Conservation (phyloP, 2,113 vertebrate genomes). For the Anhinga rufa region DNA sequence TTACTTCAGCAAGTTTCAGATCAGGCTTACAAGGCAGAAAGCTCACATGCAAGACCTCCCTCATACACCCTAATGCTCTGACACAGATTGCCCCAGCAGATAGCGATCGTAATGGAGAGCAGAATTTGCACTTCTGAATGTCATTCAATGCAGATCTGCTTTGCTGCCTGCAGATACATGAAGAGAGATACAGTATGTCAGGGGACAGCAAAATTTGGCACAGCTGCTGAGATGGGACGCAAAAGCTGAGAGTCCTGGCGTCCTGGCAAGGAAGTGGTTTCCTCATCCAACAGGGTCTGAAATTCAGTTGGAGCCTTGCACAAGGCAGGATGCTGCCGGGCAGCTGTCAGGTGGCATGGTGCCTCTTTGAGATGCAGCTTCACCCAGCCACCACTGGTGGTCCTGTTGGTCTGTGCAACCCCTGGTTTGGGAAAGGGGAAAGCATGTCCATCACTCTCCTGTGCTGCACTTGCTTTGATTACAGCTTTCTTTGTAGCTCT, state of each 20-base stretch:
- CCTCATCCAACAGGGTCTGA: background rate
- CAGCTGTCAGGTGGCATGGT: background rate
- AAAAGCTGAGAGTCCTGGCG: fast-evolving
- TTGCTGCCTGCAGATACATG: background rate
- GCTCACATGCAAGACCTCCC: background rate
- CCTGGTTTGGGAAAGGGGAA: background rate
- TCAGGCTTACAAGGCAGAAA: background rate
- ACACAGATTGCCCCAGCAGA: background rate
- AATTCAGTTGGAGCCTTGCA: background rate
- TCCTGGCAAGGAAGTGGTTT: background rate
- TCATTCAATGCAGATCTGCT: background rate
- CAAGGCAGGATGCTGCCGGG: background rate
- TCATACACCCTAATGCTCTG: background rate
- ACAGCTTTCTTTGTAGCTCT: background rate
- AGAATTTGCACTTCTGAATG: background rate
- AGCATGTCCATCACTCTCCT: background rate
- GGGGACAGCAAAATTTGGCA: background rate
- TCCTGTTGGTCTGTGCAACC: background rate
- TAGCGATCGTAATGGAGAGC: background rate
- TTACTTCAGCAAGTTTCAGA: background rate
- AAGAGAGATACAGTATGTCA: background rate
- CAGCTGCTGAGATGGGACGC: background rate
- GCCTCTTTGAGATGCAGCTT: background rate
- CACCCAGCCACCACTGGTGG: background rate
- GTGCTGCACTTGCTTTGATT: background rate